Evolutionary conservation across 2,888 invertebrate species (phyloP).

Genomic region (Coelopa pilipes): DNA sequence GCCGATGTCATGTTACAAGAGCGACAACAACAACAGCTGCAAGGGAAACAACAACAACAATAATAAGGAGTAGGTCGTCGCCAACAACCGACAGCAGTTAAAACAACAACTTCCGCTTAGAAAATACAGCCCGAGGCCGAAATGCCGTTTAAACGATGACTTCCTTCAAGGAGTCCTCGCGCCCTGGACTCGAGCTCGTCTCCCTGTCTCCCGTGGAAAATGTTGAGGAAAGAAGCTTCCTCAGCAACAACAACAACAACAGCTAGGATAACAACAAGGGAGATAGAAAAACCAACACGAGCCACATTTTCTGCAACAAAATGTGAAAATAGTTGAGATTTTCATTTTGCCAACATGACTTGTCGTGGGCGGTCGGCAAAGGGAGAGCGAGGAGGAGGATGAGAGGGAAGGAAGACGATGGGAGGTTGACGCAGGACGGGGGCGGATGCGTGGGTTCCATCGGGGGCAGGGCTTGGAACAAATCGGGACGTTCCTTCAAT

Average conservation of each 20-base stretch:
- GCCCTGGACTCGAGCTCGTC: background rate
- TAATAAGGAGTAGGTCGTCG: background rate
- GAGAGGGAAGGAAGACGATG: background rate
- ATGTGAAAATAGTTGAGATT: constrained; percentile 5
- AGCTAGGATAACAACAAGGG: too few species aligned
- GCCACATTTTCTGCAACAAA: background rate
- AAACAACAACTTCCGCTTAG: constrained; percentile 16
- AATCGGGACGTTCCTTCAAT: too few species aligned
- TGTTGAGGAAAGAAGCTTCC: constrained; percentile 2
- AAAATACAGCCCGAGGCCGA: constrained; percentile 1
- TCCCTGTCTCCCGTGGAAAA: background rate
- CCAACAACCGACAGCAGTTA: background rate
- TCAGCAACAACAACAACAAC: background rate
- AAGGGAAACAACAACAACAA: background rate
- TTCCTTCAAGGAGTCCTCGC: background rate
- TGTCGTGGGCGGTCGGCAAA: too few species aligned
- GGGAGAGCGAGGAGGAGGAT: background rate
- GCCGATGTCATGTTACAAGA: background rate
- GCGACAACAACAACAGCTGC: background rate
- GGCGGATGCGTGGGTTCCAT: too few species aligned
- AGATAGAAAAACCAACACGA: background rate
- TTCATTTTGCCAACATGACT: constrained; percentile 6
- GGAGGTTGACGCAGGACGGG: too few species aligned
- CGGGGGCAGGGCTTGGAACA: too few species aligned
- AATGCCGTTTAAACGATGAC: constrained; percentile 14